Percentiles rank a stretch among this genome's conserved stretches.
Conservation (phyloP, 37 sponge, comb jelly and placozoan species). For the Dysidea cf. avara region DNA sequence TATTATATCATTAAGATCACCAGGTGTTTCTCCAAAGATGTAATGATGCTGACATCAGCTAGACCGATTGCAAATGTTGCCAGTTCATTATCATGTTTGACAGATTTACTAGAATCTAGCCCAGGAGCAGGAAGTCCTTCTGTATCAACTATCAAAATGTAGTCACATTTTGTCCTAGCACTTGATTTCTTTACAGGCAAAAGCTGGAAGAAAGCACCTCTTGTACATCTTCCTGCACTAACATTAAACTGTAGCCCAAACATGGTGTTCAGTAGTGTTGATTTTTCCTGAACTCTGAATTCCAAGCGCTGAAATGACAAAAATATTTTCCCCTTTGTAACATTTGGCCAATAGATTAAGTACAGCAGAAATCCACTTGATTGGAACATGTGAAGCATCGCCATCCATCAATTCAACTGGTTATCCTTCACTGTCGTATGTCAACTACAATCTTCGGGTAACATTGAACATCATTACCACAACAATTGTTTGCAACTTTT, state of each 20-base stretch:
- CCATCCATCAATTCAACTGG: conserved; percentile 44
- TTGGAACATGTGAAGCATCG: conserved; percentile 47
- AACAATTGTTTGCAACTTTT: too few relatives aligned
- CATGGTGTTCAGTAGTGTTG: conserved; percentile 41
- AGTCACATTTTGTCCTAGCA: conserved; percentile 6
- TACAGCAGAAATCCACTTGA: conserved; percentile 29
- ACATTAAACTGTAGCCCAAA: conserved; percentile 45
- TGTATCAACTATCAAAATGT: conserved; percentile 25
- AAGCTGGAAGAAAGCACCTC: conserved; percentile 43
- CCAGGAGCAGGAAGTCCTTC: conserved; percentile 39
- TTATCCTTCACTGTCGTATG: conserved; percentile 30
- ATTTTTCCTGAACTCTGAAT: conserved; percentile 46
- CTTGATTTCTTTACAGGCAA: conserved; percentile 16
- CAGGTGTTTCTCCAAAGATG: conserved; percentile 24
- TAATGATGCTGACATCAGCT: conserved; percentile 27
- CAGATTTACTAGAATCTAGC: conserved; percentile 8
- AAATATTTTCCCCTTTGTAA: background rate
- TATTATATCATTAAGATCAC: conserved; percentile 34
- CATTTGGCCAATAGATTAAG: conserved; percentile 4
- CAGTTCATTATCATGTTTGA: conserved; percentile 32
- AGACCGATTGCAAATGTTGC: conserved; percentile 48
- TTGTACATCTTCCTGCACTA: conserved; percentile 24
- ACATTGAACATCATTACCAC: background rate
- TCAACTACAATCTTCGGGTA: conserved; percentile 33
- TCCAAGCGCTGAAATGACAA: conserved; percentile 22